phyloP scores from a whole-genome alignment of 2,888 invertebrate genomes.

The Andrena dorsata region DNA sequence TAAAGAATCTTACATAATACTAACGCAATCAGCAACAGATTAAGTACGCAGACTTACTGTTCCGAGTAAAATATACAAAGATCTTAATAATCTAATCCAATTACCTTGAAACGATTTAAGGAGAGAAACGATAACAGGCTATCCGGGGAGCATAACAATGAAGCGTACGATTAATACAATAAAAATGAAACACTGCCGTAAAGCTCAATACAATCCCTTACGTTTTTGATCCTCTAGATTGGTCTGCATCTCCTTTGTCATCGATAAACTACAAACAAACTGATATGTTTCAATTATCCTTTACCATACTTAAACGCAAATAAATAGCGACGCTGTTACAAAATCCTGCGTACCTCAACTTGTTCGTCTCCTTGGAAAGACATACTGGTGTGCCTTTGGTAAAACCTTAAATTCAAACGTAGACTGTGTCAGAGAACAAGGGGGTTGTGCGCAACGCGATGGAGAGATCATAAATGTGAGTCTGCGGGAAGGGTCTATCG shows the following conservation, averaged over 20 bases:
- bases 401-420: conserved; percentile 71
- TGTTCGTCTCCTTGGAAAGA: conserved; percentile 79
- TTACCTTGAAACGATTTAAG: conserved; percentile 81
- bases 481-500: neutral
- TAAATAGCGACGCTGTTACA: neutral
- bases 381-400: conserved; percentile 78
- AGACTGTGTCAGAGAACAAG: conserved; percentile 8
- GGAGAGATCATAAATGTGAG: neutral
- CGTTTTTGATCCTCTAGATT: conserved; percentile 74
- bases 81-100: conserved; percentile 44
- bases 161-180: conserved; percentile 68
- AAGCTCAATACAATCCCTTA: conserved; percentile 62
- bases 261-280: conserved; percentile 66
- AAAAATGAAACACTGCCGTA: conserved; percentile 29
- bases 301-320: neutral
- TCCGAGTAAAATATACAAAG: conserved; percentile 17
- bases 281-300: conserved; percentile 3
- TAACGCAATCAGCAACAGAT: neutral
- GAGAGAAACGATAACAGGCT: conserved; percentile 81
- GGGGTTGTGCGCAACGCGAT: neutral
- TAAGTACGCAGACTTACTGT: conserved; percentile 17
- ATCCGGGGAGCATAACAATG: conserved; percentile 75
- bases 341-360: conserved; percentile 75
- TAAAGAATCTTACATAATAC: neutral
- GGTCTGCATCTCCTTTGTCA: conserved; percentile 65